phyloP scores from a whole-genome alignment of 2,888 invertebrate genomes.

The Lysandra bellargus region DNA sequence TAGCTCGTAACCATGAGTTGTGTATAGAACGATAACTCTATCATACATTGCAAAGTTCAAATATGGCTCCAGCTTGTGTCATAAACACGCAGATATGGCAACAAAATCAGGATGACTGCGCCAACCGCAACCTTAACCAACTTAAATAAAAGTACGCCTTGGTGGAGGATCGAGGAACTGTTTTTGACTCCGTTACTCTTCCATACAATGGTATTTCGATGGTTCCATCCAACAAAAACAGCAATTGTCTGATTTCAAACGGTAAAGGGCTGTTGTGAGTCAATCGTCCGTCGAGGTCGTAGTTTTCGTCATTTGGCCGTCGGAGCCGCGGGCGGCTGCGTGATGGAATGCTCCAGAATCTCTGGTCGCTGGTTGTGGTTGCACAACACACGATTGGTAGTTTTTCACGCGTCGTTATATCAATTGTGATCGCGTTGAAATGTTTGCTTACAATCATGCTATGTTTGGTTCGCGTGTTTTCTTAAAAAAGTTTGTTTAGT shows the following conservation, averaged over 20 bases:
- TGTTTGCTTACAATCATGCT: constrained; percentile 27
- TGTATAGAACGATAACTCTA: background rate
- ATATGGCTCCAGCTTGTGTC: no score
- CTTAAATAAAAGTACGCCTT: background rate
- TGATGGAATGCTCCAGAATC: constrained; percentile 57
- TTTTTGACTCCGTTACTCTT: background rate
- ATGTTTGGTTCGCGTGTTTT: constrained; percentile 15
- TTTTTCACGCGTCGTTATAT: constrained; percentile 33
- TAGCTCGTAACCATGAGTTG: background rate
- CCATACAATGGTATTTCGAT: background rate
- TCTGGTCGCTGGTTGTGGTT: constrained; percentile 45
- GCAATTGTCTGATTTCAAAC: background rate
- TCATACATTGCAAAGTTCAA: no score
- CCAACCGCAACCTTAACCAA: no score
- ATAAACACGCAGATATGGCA: background rate
- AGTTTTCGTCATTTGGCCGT: constrained; percentile 56
- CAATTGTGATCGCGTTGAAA: constrained; percentile 32
- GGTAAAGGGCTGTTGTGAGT: constrained; percentile 31
- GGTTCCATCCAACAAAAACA: background rate
- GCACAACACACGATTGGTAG: constrained; percentile 47
- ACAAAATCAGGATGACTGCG: background rate
- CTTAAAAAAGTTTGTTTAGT: background rate
- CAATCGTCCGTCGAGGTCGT: constrained; percentile 42
- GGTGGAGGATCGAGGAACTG: background rate
- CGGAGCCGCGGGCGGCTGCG: constrained; percentile 51